Evolutionary conservation across 2,888 invertebrate species (phyloP).

Genomic region (Bombyx huttoni): DNA sequence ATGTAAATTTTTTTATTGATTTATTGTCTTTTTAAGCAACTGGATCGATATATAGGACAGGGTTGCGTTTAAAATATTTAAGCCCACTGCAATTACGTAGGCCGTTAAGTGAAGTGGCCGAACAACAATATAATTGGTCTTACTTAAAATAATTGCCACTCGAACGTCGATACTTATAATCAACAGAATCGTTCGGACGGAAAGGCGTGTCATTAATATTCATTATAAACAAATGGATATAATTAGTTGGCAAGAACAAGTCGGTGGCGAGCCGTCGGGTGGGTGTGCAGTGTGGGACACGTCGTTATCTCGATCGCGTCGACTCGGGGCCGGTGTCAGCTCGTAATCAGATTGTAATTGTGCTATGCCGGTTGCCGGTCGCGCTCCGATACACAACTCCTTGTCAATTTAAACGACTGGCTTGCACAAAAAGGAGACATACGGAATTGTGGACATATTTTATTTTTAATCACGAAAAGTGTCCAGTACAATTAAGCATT

Average conservation of each 20-base stretch:
- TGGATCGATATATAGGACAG: conserved; percentile 20
- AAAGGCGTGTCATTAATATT: conserved; percentile 55
- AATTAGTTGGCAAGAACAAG: conserved; percentile 59
- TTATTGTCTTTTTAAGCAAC: conserved; percentile 18
- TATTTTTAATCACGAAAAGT: not conserved
- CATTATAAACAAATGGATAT: conserved; percentile 67
- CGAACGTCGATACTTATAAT: conserved; percentile 45
- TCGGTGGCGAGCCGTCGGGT: conserved; percentile 49
- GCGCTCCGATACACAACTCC: conserved; percentile 33
- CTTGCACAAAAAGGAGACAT: conserved; percentile 8
- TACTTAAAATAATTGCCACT: conserved; percentile 54
- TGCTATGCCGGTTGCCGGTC: conserved; percentile 22
- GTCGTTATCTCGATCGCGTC: conserved; percentile 53
- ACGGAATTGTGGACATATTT: not conserved
- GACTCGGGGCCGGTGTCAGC: conserved; percentile 24
- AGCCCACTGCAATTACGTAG: conserved; percentile 26
- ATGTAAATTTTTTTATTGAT: conserved; percentile 13
- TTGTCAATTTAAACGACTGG: conserved; percentile 36
- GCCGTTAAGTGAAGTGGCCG: conserved; percentile 28
- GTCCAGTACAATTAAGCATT: too few relatives aligned
- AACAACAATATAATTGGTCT: conserved; percentile 43
- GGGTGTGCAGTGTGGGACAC: conserved; percentile 42
- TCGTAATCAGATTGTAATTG: conserved; percentile 58
- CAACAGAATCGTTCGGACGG: conserved; percentile 39
- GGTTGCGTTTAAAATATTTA: conserved; percentile 30